Evolutionary conservation across 2,888 invertebrate genomes (phyloP).

Genomic region (Sarcophaga rosellei): DNA sequence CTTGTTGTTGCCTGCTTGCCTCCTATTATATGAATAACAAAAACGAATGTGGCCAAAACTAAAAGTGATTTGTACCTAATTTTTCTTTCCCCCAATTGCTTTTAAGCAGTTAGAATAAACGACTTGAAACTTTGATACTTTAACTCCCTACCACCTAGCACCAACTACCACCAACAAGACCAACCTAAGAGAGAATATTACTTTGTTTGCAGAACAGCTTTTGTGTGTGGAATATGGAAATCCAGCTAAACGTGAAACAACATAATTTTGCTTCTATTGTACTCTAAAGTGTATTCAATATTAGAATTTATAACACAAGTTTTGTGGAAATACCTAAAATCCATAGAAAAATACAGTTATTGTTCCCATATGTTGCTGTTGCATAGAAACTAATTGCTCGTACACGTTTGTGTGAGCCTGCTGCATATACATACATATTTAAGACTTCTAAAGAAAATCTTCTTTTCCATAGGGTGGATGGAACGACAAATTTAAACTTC

Average conservation of each 20-base stretch:
- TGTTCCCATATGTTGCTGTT: constrained; percentile 35
- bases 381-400: constrained; percentile 32
- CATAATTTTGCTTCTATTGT: constrained; percentile 42
- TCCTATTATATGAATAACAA: constrained; percentile 1
- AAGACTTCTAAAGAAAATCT: not conserved
- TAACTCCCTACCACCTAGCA: no score
- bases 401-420: not conserved
- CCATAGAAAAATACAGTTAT: not conserved
- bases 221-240: not conserved
- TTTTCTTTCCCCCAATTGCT: not conserved
- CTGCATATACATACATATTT: not conserved
- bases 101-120: not conserved
- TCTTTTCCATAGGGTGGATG: not conserved
- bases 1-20: no score
- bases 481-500: not conserved
- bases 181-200: not conserved
- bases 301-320: constrained; percentile 55
- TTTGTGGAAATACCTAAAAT: constrained; percentile 24
- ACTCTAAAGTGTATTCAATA: constrained; percentile 62
- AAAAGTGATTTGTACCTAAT: not conserved
- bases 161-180: not conserved
- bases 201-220: not conserved
- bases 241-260: constrained; percentile 6
- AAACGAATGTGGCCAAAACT: constrained; percentile 1
- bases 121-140: not conserved